These are phyloP conservation scores for Mactra quadrangularis DNA, from an alignment of 1,140 invertebrate species.

Conservation along the genomic window DNA sequence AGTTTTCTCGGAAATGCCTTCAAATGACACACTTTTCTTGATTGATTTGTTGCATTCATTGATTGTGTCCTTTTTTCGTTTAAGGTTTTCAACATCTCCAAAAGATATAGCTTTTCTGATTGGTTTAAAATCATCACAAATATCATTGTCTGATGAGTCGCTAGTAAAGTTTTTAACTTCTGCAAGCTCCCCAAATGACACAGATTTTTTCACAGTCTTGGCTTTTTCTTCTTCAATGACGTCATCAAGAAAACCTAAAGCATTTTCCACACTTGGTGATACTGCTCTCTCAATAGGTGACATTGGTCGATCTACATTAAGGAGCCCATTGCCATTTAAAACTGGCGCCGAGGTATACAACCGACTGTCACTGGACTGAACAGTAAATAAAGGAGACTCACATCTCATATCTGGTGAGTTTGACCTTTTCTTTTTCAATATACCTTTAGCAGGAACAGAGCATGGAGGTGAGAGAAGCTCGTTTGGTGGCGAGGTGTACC, in stretches of 20 bases:
- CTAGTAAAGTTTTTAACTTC: constrained; percentile 50
- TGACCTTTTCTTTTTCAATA: constrained; percentile 38
- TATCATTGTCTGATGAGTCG: constrained; percentile 51
- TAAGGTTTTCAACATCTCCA: constrained; percentile 42
- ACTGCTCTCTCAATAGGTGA: constrained; percentile 30
- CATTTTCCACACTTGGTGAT: constrained; percentile 41
- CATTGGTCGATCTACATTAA: constrained; percentile 16
- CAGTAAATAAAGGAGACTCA: constrained; percentile 11
- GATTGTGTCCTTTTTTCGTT: constrained; percentile 20
- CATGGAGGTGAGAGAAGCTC: constrained; percentile 15
- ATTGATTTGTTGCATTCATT: constrained; percentile 30
- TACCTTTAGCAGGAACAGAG: constrained; percentile 39
- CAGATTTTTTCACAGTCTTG: constrained; percentile 49
- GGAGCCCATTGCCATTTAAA: constrained; percentile 18
- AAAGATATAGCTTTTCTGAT: constrained; percentile 8
- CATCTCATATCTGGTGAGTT: constrained; percentile 21
- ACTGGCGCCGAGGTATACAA: constrained; percentile 16
- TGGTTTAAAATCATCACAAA: constrained; percentile 40
- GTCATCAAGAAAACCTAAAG: constrained; percentile 47
- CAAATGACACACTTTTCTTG: constrained; percentile 55
- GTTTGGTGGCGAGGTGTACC: constrained; percentile 43
- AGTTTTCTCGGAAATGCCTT: constrained; percentile 15
- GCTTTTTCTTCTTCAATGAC: constrained; percentile 21
- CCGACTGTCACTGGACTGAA: not conserved
- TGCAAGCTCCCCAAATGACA: constrained; percentile 44